Base-by-base conservation (phyloP, 1,140 invertebrate genomes). In the Metopolophium dirhodum region DNA sequence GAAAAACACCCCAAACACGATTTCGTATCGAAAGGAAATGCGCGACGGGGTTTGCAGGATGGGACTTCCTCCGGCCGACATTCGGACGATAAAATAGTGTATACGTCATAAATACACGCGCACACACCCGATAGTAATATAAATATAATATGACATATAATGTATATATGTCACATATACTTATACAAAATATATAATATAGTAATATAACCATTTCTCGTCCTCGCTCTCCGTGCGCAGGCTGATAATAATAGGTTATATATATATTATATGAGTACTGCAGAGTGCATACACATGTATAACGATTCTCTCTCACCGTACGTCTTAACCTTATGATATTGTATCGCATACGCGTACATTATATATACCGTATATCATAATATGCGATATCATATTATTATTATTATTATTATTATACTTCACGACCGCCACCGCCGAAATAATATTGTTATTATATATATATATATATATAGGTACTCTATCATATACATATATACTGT, bases 51-150 rank as follows among this genome's bases (percentile, higher is more conserved):
- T 11, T 57, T 30, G 7, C 51, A 22, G 61, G 9, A 68, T 30
- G n/a, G 61, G 61, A 68, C 61, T 77, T 77, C 61, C 61, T 68
- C 23, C 3, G 9, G n/a, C 14, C 30, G 61, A 77, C n/a, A 77
- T 77, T n/a, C 30, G 61, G 30, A 77, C 61, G 61, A 77, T 77
- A 77, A 77, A n/a, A 77, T 77, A 77, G 11, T 7, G 61, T 77
- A 14, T n/a, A n/a, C n/a, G 1, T 7, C 11, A 18, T 7, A n/a
- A 7, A 1, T 6, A 1, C 7, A 7, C 20, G 82, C 8, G 22
- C 20, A 41, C 20, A 23, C 37, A 23, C 37, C 41, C 7, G 35
- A n/a, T 35, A n/a, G n/a, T n/a, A 68, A 68, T 68, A 68, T n/a
- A n/a, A 22, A 61, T 61, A 61, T 57, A 49, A 49, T 51, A 51